Conservation (phyloP, 2,113 vertebrate genomes). For the Chrysemys picta region DNA sequence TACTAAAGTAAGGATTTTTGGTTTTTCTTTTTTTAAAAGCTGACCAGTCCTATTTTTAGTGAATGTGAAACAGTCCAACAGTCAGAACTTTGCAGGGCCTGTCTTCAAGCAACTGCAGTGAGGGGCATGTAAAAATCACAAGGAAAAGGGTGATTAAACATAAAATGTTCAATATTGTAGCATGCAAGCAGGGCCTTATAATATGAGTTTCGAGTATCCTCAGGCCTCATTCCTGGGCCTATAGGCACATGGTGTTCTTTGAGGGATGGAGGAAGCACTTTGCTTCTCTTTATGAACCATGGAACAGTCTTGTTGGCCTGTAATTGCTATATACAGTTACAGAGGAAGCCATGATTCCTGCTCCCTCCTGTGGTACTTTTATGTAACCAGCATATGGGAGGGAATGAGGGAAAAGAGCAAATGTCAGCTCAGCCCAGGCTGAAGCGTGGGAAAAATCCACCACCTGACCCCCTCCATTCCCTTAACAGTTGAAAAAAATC, state of each 20-base stretch:
- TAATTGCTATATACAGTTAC: not conserved
- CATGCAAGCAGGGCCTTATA: not conserved
- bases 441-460: conserved; percentile 46
- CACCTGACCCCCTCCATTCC: not conserved
- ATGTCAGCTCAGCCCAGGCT: not conserved
- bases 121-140: not conserved
- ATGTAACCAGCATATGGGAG: conserved; percentile 22
- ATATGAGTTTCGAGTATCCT: not conserved
- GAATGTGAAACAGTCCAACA: not conserved
- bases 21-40: not conserved
- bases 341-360: conserved; percentile 36
- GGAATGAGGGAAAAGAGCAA: conserved; percentile 51
- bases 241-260: conserved; percentile 9
- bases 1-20: conserved; percentile 75
- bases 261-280: not conserved
- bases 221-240: not conserved
- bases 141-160: not conserved
- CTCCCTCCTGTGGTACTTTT: conserved; percentile 52
- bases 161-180: not conserved
- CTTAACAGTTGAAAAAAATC: not conserved
- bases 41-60: not conserved
- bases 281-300: conserved; percentile 1
- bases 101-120: not conserved
- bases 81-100: not conserved
- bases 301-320: conserved; percentile 6